Percentiles rank a stretch among this genome's conserved stretches.
Conservation (phyloP, 2,888 invertebrate genomes). For the Ischnura elegans region DNA sequence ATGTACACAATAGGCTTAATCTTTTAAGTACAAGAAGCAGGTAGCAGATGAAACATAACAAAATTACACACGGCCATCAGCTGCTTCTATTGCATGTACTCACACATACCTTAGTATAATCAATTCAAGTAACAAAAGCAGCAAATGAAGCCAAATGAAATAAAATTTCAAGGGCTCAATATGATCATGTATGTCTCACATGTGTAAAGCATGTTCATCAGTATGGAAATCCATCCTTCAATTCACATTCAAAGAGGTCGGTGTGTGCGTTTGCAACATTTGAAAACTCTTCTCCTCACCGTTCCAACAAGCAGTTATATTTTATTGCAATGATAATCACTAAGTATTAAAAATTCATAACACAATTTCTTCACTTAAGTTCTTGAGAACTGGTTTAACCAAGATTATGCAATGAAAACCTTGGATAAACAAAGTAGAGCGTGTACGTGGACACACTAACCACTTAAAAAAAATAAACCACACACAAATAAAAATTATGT, state of each 20-base stretch:
- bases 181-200: slow-evolving; percentile 12
- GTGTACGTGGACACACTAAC: not conserved
- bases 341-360: not conserved
- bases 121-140: slow-evolving; percentile 34
- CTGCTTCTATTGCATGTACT: slow-evolving; percentile 37
- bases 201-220: not conserved
- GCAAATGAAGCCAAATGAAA: slow-evolving; percentile 6
- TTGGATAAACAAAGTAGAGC: not conserved
- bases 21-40: slow-evolving; percentile 46
- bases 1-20: slow-evolving; percentile 42
- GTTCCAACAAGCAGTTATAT: not conserved
- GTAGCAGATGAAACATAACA: slow-evolving; percentile 38
- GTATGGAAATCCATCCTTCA: not conserved
- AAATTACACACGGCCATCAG: slow-evolving; percentile 25
- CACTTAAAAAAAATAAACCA: not conserved
- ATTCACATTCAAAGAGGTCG: not conserved
- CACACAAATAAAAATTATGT: not conserved
- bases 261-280: not conserved
- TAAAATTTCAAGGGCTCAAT: not conserved
- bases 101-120: slow-evolving; percentile 9
- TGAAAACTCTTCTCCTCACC: not conserved
- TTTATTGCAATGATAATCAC: not conserved
- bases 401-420: not conserved
- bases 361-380: not conserved
- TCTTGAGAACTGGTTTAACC: not conserved